A percentile compares a stretch with the other conserved stretches of the same genome.
phyloP scores from a whole-genome alignment of 1,140 invertebrate species.

The Vanessa tameamea region DNA sequence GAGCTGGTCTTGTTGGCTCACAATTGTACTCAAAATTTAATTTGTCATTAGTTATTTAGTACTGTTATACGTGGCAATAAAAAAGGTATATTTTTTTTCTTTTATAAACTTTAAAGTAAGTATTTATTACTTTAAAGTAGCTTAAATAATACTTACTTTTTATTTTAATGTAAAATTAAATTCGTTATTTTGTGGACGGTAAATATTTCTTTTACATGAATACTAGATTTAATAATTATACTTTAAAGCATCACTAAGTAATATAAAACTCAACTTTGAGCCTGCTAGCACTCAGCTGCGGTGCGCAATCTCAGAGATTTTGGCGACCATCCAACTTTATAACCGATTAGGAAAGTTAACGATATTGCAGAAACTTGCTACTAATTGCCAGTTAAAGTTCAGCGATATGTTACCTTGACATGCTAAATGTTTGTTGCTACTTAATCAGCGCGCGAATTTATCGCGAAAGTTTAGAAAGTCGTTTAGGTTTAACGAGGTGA shows the following conservation, averaged over 20 bases:
- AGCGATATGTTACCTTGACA: conserved; percentile 41
- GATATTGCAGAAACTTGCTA: conserved; percentile 35
- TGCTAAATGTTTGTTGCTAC: conserved; percentile 34
- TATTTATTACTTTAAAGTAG: no score
- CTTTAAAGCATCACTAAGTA: background rate
- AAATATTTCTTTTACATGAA: background rate
- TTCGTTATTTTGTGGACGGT: no score
- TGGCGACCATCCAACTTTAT: conserved; percentile 40
- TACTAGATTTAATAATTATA: background rate
- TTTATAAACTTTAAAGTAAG: no score
- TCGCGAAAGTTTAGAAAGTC: conserved; percentile 31
- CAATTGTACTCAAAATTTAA: no score
- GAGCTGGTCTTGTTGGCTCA: no score
- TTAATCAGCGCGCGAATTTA: conserved; percentile 32
- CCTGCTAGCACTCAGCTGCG: conserved; percentile 27
- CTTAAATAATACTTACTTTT: no score
- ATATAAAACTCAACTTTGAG: conserved; percentile 19
- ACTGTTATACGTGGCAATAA: no score
- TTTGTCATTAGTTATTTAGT: no score
- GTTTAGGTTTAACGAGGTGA: conserved; percentile 23
- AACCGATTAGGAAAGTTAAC: conserved; percentile 41
- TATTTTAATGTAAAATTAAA: no score
- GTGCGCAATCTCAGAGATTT: conserved; percentile 36
- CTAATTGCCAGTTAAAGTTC: conserved; percentile 43
- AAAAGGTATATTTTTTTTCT: no score